A percentile compares a stretch with the other conserved stretches of the same genome.
Evolutionary conservation across 1,140 invertebrate species (phyloP).

Genomic region (Cydia pomonella): DNA sequence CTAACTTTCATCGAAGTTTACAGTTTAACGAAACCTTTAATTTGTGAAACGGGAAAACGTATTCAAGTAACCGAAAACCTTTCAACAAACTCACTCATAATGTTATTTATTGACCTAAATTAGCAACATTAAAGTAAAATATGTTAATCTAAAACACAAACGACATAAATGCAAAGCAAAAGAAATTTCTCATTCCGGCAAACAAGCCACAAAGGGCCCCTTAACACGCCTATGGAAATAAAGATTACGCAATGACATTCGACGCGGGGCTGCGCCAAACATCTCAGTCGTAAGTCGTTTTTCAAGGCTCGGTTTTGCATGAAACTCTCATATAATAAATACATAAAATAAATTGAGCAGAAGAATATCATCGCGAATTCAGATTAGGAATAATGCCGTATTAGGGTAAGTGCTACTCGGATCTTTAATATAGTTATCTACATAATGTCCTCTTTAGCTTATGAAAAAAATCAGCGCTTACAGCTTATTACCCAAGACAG

Average conservation of each 20-base stretch:
- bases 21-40: neutral
- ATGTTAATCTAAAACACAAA: conserved; percentile 30
- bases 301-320: conserved; percentile 19
- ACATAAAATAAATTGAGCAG: conserved; percentile 19
- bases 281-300: conserved; percentile 14
- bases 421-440: neutral
- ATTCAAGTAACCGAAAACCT: neutral
- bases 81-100: neutral
- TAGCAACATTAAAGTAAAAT: conserved; percentile 22
- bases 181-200: conserved; percentile 30
- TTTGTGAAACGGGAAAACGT: neutral
- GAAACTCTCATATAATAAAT: conserved; percentile 26
- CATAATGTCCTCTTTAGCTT: neutral
- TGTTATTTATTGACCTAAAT: conserved; percentile 27
- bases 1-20: neutral
- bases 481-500: neutral
- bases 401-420: conserved; percentile 13
- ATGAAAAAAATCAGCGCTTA: neutral
- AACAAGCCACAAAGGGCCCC: conserved; percentile 31
- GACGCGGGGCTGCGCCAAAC: conserved; percentile 21
- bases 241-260: conserved; percentile 27
- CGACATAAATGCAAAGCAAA: conserved; percentile 29
- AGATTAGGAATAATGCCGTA: neutral
- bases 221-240: conserved; percentile 31
- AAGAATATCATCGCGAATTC: neutral